These are phyloP conservation scores for Scomber colias DNA, from an alignment of 2,113 vertebrate species.

Conservation along the genomic window DNA sequence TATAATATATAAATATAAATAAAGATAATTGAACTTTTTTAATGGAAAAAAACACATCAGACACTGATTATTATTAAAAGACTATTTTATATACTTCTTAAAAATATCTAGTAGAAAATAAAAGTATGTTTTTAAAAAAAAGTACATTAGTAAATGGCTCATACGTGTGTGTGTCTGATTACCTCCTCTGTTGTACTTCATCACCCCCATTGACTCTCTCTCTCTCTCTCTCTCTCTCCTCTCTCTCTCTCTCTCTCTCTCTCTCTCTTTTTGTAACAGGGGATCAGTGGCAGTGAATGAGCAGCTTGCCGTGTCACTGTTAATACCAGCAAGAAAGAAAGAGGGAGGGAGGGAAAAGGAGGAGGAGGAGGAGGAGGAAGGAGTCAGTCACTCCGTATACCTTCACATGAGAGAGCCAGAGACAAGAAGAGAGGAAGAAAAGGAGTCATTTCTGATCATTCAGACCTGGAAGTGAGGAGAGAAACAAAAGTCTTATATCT, in stretches of 20 bases:
- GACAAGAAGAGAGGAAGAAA: neutral
- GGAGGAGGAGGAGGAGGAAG: constrained; percentile 33
- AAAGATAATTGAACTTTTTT: too few species aligned
- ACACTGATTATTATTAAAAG: too few species aligned
- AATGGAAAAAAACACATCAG: too few species aligned
- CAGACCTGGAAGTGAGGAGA: neutral
- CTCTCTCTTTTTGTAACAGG: constrained; percentile 45
- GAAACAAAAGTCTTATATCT: neutral
- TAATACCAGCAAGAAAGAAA: constrained; percentile 55
- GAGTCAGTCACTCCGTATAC: constrained; percentile 34
- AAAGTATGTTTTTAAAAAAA: too few species aligned
- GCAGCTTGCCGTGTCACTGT: constrained; percentile 58
- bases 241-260: neutral
- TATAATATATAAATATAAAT: too few species aligned
- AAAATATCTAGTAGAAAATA: too few species aligned
- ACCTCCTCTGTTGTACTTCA: constrained; percentile 53
- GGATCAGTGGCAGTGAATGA: constrained; percentile 84
- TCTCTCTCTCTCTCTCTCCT: too few species aligned
- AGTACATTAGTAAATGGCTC: too few species aligned
- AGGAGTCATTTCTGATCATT: neutral
- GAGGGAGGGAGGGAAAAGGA: neutral
- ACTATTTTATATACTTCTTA: too few species aligned
- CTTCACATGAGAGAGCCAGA: neutral
- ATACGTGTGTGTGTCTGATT: constrained; percentile 57
- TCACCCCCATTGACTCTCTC: constrained; percentile 58